Evolutionary conservation across 2,113 vertebrate species (phyloP).

Genomic region (Micronycteris hirsuta): DNA sequence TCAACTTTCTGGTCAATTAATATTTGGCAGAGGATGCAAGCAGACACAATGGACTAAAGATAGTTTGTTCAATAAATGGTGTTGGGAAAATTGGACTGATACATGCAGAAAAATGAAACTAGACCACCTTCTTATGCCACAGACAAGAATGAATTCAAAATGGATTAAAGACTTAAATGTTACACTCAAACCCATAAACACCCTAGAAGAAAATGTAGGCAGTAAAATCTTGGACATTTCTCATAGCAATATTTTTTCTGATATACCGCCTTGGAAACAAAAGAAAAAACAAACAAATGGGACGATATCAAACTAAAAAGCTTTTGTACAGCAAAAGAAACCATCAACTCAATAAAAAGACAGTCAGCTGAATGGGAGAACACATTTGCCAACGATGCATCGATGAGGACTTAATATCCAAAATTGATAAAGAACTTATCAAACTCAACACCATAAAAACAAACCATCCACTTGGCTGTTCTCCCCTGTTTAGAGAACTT

Average conservation of each 20-base stretch:
- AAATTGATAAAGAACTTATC: background rate
- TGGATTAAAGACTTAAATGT: no score
- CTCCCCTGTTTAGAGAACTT: background rate
- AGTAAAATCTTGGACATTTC: background rate
- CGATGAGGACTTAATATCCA: background rate
- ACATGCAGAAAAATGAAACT: background rate
- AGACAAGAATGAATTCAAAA: background rate
- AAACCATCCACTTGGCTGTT: background rate
- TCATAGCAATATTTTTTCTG: no score
- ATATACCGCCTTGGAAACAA: no score
- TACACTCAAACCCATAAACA: no score
- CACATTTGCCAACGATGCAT: background rate
- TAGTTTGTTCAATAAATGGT: background rate
- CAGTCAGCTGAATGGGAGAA: background rate
- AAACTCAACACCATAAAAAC: background rate
- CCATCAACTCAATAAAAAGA: background rate
- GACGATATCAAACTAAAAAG: no score
- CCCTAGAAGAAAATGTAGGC: background rate
- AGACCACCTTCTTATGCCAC: background rate
- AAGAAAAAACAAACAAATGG: no score
- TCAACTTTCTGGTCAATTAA: background rate
- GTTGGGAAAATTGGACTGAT: background rate
- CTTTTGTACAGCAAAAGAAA: no score
- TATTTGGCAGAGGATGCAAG: background rate
- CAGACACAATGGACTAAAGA: background rate